These are phyloP conservation scores for Vipera latastei DNA, from an alignment of 2,797 vertebrate species.

Conservation along the genomic window DNA sequence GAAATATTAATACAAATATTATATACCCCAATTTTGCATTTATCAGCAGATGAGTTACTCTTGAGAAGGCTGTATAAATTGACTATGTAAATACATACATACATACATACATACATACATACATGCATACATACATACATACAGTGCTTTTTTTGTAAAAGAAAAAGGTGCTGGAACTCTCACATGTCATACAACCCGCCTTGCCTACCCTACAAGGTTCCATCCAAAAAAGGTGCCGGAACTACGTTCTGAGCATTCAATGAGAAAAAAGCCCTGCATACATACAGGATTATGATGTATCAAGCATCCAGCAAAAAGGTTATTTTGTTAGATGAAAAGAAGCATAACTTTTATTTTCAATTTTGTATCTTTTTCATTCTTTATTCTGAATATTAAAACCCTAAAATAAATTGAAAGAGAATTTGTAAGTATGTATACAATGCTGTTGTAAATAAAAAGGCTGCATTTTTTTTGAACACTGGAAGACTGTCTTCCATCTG, in stretches of 20 bases:
- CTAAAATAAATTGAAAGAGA: neutral
- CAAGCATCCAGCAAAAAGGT: neutral
- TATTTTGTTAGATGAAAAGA: neutral
- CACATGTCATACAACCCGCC: too few relatives aligned
- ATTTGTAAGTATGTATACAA: neutral
- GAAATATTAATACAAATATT: neutral
- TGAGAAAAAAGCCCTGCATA: too few relatives aligned
- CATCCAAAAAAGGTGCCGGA: too few relatives aligned
- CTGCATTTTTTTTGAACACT: neutral
- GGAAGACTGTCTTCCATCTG: neutral
- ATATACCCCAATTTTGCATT: neutral
- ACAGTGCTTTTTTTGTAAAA: too few relatives aligned
- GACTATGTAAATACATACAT: neutral
- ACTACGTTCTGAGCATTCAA: too few relatives aligned
- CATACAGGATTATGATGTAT: neutral
- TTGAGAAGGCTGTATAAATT: neutral
- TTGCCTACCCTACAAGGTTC: too few relatives aligned
- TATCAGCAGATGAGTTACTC: neutral
- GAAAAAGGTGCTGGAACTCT: too few relatives aligned
- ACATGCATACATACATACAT: accelerated
- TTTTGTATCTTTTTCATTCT: neutral
- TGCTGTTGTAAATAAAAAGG: neutral
- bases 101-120: neutral
- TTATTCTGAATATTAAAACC: neutral
- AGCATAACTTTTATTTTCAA: neutral